Evolutionary conservation across 2,888 invertebrate species (phyloP).

Genomic region (Scaptomyza caliginosa): DNA sequence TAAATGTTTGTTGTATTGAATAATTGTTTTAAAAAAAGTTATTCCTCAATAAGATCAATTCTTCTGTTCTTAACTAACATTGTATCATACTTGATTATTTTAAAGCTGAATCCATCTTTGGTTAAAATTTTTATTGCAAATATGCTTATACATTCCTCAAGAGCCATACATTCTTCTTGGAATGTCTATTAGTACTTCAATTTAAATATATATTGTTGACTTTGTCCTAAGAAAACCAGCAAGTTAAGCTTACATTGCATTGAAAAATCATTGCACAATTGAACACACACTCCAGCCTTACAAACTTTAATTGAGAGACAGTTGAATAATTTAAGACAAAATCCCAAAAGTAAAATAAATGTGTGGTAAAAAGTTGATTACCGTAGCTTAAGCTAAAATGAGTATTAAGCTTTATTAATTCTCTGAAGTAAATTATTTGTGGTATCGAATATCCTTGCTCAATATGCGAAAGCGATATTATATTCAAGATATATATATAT

Average conservation of each 20-base stretch:
- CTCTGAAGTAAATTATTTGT: slow-evolving; percentile 45
- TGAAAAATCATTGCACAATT: background rate
- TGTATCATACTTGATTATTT: no score
- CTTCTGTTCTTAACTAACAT: no score
- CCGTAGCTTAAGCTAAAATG: slow-evolving; percentile 16
- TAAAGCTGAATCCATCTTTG: background rate
- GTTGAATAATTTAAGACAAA: slow-evolving; percentile 11
- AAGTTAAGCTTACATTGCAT: background rate
- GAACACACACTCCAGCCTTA: background rate
- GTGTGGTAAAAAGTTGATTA: slow-evolving; percentile 28
- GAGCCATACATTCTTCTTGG: background rate
- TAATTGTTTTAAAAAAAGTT: no score
- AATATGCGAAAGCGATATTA: slow-evolving; percentile 1
- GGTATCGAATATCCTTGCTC: slow-evolving; percentile 14
- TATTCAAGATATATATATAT: background rate
- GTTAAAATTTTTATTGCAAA: background rate
- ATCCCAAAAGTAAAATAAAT: slow-evolving; percentile 5
- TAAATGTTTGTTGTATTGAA: background rate
- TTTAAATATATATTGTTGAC: background rate
- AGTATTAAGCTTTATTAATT: slow-evolving; percentile 22
- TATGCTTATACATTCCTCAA: background rate
- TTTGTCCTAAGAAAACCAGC: background rate
- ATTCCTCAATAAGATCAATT: no score
- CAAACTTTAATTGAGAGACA: slow-evolving; percentile 23
- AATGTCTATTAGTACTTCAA: no score